Base-by-base conservation (phyloP, 2,113 vertebrate genomes). In the Bostrychus sinensis region DNA sequence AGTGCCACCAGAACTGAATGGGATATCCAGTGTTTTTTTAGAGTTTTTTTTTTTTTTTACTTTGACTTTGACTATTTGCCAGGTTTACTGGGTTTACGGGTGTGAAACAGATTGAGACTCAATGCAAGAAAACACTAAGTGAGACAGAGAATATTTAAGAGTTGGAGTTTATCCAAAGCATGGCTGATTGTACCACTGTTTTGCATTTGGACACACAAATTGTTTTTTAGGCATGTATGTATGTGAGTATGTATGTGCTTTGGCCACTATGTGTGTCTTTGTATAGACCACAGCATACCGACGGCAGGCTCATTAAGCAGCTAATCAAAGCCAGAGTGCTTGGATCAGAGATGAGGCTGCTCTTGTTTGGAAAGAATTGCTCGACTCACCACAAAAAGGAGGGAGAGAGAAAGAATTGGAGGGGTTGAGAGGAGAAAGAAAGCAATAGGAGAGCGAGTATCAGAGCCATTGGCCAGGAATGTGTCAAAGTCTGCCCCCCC, bases 361-460 rank as follows among this genome's bases (percentile, higher is more conserved):
- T 88, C 89, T 89, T 86, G 88, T 89, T 88, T 89, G 91, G 89
- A 91, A 92, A 91, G 87, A 88, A 92, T 92, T 89, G 86, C 87
- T 85, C 77, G 68, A 82, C 86, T 86, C 78, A 67, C 89, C 89
- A 81, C 86, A 86, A 86, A 81, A 86, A 83, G 77, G 68, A 83
- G 78, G 71, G 80, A 80, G 77, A 69, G 67, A 69, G 79, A 77
- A 80, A 74, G 68, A 70, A 7, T 64, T 75, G 77, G 78, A 80
- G 67, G 76, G 69, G 70, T 48, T 54, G 68, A 72, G 85, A 42
- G 66, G 72, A 80, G 77, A 77, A 70, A 77, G 74, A 78, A 70
- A 80, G 62, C n/a, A 36, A 62, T 10, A 38, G 54, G 65, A 67
- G 74, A 73, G 70, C 72, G 73, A 80, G 67, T 66, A 79, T 84